phyloP scores from a whole-genome alignment of 2,888 invertebrate species.

The Calephelis perditalis region DNA sequence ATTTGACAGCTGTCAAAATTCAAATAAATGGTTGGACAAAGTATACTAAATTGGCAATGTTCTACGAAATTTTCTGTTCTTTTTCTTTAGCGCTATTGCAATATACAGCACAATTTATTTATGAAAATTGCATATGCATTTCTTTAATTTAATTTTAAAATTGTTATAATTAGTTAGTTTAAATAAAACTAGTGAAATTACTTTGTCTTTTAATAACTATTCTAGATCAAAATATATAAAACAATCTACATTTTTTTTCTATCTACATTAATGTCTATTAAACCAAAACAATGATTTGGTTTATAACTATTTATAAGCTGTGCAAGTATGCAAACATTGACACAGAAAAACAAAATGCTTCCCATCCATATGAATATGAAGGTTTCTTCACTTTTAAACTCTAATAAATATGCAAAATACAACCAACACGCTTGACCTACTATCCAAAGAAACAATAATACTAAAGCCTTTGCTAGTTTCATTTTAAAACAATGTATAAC shows the following conservation, averaged over 20 bases:
- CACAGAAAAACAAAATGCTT: conserved; percentile 88
- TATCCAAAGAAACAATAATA: conserved; percentile 80
- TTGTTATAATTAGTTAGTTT: conserved; percentile 1
- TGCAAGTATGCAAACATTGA: conserved; percentile 85
- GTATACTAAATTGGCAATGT: too few relatives aligned
- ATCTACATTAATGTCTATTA: conserved; percentile 20
- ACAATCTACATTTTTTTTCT: conserved; percentile 6
- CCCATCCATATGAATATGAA: conserved; percentile 92
- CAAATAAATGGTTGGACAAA: too few relatives aligned
- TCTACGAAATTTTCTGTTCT: too few relatives aligned
- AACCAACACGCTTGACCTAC: conserved; percentile 92
- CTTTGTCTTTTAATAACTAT: conserved; percentile 6
- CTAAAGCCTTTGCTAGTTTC: conserved; percentile 59
- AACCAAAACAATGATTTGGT: conserved; percentile 53
- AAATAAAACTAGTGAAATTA: conserved; percentile 2
- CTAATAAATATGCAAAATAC: conserved; percentile 92
- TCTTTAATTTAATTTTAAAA: not conserved
- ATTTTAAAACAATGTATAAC: conserved; percentile 84
- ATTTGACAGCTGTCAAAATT: too few relatives aligned
- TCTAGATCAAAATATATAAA: not conserved
- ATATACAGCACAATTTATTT: not conserved
- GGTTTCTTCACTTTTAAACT: conserved; percentile 91
- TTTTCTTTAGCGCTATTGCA: too few relatives aligned
- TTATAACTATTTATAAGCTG: conserved; percentile 70
- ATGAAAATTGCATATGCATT: conserved; percentile 1